phyloP scores from a whole-genome alignment of 1,140 invertebrate genomes.

The Psix sp. region DNA sequence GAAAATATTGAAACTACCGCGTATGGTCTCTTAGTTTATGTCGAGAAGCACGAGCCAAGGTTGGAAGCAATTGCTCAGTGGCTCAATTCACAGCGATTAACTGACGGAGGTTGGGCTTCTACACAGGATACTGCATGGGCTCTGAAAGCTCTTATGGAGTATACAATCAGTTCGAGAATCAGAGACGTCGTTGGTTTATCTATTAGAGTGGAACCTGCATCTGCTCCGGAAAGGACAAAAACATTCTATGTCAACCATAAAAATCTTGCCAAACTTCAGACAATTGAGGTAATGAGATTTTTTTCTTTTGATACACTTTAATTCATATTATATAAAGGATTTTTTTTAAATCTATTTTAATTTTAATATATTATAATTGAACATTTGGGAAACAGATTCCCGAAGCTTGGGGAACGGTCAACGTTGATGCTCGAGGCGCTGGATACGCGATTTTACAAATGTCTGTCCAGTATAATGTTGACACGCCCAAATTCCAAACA shows the following conservation, averaged over 20 bases:
- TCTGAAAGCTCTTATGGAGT: conserved; percentile 92
- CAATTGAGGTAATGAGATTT: conserved; percentile 80
- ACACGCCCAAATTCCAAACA: conserved; percentile 90
- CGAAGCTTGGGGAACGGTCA: conserved; percentile 94
- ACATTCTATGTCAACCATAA: conserved; percentile 84
- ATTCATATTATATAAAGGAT: neutral
- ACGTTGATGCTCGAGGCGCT: conserved; percentile 91
- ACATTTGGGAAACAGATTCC: too few species aligned
- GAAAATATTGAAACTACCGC: conserved; percentile 95
- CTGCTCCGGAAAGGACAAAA: conserved; percentile 82
- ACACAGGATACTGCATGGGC: conserved; percentile 95
- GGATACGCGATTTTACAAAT: conserved; percentile 95
- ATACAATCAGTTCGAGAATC: conserved; percentile 89
- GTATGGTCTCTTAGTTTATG: conserved; percentile 93
- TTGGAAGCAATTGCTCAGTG: conserved; percentile 93
- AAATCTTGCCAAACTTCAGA: conserved; percentile 86
- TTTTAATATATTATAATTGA: conserved; percentile 17
- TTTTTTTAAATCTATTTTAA: conserved; percentile 4
- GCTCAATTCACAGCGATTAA: conserved; percentile 93
- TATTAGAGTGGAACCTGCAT: conserved; percentile 90
- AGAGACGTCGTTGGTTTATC: conserved; percentile 91
- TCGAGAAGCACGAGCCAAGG: conserved; percentile 85
- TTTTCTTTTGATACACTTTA: conserved; percentile 5
- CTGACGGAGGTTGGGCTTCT: conserved; percentile 96
- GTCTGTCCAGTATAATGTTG: conserved; percentile 96